phyloP scores from a whole-genome alignment of 2,113 vertebrate genomes.

The Corydoras sp. region DNA sequence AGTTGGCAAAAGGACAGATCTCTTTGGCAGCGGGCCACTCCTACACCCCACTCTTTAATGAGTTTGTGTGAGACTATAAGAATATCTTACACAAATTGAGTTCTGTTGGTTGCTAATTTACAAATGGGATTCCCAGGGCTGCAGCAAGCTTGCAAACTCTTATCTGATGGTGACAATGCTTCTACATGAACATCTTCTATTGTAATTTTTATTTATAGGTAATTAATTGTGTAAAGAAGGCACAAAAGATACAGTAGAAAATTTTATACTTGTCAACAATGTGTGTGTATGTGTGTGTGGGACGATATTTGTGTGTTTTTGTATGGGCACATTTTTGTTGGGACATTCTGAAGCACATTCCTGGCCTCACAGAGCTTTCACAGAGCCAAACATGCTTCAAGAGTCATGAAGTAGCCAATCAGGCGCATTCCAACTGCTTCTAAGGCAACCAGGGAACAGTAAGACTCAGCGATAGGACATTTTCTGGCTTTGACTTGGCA shows the following conservation, averaged over 20 bases:
- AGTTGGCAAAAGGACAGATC: slow-evolving; percentile 9
- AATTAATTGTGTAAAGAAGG: slow-evolving; percentile 10
- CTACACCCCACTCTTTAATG: slow-evolving; percentile 3
- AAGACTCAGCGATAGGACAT: slow-evolving; percentile 26
- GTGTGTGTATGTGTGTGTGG: slow-evolving; percentile 6
- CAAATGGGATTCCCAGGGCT: slow-evolving; percentile 5
- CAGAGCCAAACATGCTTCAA: slow-evolving; percentile 57
- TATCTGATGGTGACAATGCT: not conserved
- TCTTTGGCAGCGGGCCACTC: slow-evolving; percentile 19
- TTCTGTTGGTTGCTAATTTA: slow-evolving; percentile 17
- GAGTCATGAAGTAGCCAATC: slow-evolving; percentile 57
- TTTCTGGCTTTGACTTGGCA: slow-evolving; percentile 33
- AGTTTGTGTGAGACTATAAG: slow-evolving; percentile 11
- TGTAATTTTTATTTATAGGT: not conserved
- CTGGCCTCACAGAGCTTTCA: slow-evolving; percentile 51
- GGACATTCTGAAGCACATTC: slow-evolving; percentile 52
- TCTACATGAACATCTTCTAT: not conserved
- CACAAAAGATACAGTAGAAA: not conserved
- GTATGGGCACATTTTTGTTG: slow-evolving; percentile 27
- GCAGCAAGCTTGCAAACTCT: not conserved
- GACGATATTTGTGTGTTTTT: slow-evolving; percentile 11
- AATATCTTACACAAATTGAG: slow-evolving; percentile 3
- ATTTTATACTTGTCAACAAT: slow-evolving; percentile 19
- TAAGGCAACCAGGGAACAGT: slow-evolving; percentile 54
- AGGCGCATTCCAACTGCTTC: slow-evolving; percentile 63